Conservation (phyloP, 2,113 vertebrate genomes). For the Lucifuga dentata region DNA sequence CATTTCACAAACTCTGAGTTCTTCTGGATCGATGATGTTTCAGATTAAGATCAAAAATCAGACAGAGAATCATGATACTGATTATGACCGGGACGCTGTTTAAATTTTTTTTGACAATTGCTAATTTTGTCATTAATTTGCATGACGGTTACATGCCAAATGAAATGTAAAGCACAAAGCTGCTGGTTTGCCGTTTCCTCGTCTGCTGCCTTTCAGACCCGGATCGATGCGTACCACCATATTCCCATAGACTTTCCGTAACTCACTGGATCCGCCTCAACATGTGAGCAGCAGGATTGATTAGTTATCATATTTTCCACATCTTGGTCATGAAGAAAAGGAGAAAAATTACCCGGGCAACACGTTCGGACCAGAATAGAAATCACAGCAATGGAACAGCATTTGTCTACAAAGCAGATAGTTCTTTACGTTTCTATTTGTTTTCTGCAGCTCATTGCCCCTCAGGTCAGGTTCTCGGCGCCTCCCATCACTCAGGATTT, state of each 20-base stretch:
- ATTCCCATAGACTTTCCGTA: conserved; percentile 54
- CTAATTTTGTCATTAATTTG: neutral
- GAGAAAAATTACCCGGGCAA: conserved; percentile 57
- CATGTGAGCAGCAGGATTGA: conserved; percentile 64
- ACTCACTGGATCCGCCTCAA: conserved; percentile 54
- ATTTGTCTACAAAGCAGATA: conserved; percentile 72
- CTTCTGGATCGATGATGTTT: too few relatives aligned
- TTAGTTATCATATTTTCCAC: conserved; percentile 71
- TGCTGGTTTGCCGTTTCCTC: neutral
- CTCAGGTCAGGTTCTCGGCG: conserved; percentile 75
- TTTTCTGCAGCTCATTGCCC: conserved; percentile 81
- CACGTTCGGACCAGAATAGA: conserved; percentile 63
- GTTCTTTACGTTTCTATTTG: conserved; percentile 75
- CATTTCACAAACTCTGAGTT: too few relatives aligned
- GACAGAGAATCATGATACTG: neutral
- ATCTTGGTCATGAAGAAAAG: conserved; percentile 45
- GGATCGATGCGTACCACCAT: conserved; percentile 55
- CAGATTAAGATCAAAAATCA: conserved; percentile 8
- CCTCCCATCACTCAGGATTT: conserved; percentile 78
- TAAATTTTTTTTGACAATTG: neutral
- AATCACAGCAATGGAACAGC: conserved; percentile 61
- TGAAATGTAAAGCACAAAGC: conserved; percentile 15
- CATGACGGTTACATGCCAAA: neutral
- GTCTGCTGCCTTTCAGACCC: neutral
- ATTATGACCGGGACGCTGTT: neutral